These are phyloP conservation scores for Catonia carolina DNA, from an alignment of 2,888 invertebrate genomes.

Conservation along the genomic window DNA sequence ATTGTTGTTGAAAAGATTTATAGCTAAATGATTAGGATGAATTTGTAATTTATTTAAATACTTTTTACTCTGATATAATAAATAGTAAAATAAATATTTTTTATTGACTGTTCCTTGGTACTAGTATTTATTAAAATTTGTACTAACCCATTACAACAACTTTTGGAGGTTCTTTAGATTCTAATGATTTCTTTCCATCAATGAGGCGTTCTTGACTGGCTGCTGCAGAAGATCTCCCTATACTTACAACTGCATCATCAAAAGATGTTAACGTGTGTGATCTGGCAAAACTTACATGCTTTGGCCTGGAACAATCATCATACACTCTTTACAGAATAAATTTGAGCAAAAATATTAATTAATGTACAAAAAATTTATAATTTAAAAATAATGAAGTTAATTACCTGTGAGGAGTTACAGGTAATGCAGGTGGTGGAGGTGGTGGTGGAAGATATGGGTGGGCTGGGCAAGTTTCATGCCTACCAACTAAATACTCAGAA, in stretches of 20 bases:
- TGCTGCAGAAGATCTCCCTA: slow-evolving; percentile 41
- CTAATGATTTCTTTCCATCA: slow-evolving; percentile 55
- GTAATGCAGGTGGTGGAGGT: slow-evolving; percentile 51
- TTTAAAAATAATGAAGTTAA: background rate
- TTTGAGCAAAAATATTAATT: background rate
- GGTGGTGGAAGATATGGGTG: slow-evolving; percentile 48
- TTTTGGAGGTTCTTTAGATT: slow-evolving; percentile 29
- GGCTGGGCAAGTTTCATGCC: slow-evolving; percentile 34
- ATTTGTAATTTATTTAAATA: too few relatives aligned
- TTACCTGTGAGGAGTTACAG: slow-evolving; percentile 37
- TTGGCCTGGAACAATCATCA: slow-evolving; percentile 53
- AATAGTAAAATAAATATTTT: too few relatives aligned
- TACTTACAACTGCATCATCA: slow-evolving; percentile 56
- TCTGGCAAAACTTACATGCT: slow-evolving; percentile 85
- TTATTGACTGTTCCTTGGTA: too few relatives aligned
- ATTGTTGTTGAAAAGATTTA: too few relatives aligned
- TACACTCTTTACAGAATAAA: background rate
- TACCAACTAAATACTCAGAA: slow-evolving; percentile 35
- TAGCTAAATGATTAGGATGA: too few relatives aligned
- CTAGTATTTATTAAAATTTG: too few relatives aligned
- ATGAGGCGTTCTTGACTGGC: slow-evolving; percentile 64
- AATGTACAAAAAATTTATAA: background rate
- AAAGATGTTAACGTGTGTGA: slow-evolving; percentile 82
- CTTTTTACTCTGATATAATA: too few relatives aligned
- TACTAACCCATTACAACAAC: slow-evolving; percentile 44